Base-by-base conservation (phyloP, 2,113 vertebrate genomes). In the Rhinogobius similis region DNA sequence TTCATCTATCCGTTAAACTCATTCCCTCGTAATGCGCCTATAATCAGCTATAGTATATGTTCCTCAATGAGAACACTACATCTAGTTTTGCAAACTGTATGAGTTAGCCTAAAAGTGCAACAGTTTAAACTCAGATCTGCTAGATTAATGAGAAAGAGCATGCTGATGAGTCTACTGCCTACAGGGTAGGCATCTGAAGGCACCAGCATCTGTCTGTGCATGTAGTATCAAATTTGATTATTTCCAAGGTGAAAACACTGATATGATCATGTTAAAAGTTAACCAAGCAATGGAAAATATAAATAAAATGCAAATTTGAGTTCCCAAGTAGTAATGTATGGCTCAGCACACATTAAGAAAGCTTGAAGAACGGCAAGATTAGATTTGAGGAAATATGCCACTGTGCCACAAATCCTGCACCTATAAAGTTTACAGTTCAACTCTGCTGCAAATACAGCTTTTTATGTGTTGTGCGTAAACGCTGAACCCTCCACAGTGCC, bases 401-500 rank as follows among this genome's bases (percentile, higher is more conserved):
- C 85, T 82, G 83, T n/a, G 48, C 79, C 79, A 72, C 85, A 93
- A 91, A 89, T 91, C 86, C 82, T 71, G 68, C 67, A 78, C 65
- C 83, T 68, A 80, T 91, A 91, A 92, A 91, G 78, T 90, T 93
- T 90, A 91, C 58, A 68, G 76, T 70, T 70, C 64, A 52, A 82
- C 78, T 81, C 79, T 62, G 78, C 82, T 84, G 89, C 90, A 92
- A 82, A 90, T 88, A 88, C 79, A 79, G 75, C 29, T 36, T 78
- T 91, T 90, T 89, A 89, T 89, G 89, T 73, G 77, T 36, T 24
- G n/a, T 39, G 73, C 67, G 88, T 78, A 90, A 91, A 86, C 20
- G 21, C 67, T 29, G 78, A 50, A 69, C 61, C 77, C 78, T 69
- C 71, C 72, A 81, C 73, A 62, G 72, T 78, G 83, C 81, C 81